A percentile compares a stretch with the other conserved stretches of the same genome.
Evolutionary conservation across 2,888 invertebrate genomes (phyloP).

Genomic region (Cheilosia variabilis): DNA sequence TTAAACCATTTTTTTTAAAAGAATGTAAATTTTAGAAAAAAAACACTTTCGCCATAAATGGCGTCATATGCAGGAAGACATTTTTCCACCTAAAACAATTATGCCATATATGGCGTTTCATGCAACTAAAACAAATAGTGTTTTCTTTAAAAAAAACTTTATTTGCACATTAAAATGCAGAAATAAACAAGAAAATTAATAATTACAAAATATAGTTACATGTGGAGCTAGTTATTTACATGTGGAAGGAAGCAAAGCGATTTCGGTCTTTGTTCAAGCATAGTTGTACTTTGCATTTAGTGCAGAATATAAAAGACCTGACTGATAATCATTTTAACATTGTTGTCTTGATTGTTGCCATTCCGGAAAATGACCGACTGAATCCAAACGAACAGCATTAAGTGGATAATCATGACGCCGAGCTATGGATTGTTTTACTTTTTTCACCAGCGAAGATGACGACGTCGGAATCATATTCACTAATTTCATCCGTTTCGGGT

Average conservation of each 20-base stretch:
- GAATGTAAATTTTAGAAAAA: neutral
- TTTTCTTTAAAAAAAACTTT: too few species aligned
- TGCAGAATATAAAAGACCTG: conserved; percentile 21
- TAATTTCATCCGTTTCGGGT: conserved; percentile 25
- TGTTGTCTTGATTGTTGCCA: conserved; percentile 14
- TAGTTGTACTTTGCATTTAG: too few species aligned
- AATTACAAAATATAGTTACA: too few species aligned
- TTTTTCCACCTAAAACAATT: too few species aligned
- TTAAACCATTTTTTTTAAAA: neutral
- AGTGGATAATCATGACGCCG: conserved; percentile 9
- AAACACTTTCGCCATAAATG: neutral
- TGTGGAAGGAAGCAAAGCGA: too few species aligned
- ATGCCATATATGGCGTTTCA: too few species aligned
- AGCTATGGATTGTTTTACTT: conserved; percentile 2
- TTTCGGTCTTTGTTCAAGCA: too few species aligned
- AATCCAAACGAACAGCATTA: conserved; percentile 15
- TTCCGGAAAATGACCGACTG: conserved; percentile 10
- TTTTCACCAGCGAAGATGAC: conserved; percentile 4
- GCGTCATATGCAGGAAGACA: neutral
- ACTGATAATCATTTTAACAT: conserved; percentile 10
- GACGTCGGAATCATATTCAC: conserved; percentile 6
- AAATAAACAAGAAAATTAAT: too few species aligned
- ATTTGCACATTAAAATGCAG: too few species aligned
- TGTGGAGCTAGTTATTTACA: too few species aligned
- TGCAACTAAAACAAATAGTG: too few species aligned